Conservation (phyloP, 2,113 vertebrate species). For the Rhinogobius similis region DNA sequence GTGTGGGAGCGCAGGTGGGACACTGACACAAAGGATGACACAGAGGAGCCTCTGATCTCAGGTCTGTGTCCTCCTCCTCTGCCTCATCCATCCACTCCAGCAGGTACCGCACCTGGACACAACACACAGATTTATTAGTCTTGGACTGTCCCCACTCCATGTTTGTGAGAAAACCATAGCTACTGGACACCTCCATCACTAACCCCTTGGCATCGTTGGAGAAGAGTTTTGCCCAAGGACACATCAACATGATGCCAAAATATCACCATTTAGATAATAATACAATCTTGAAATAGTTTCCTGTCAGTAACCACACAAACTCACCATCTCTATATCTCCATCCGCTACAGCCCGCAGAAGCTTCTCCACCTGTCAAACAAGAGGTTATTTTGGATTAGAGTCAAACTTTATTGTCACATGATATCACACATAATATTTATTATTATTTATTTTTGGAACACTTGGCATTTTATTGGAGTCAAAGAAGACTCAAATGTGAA, state of each 20-base stretch:
- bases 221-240: no score
- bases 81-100: slow-evolving; percentile 91
- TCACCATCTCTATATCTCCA: slow-evolving; percentile 95
- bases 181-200: no score
- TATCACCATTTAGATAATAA: background rate
- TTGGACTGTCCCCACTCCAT: no score
- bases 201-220: no score
- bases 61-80: slow-evolving; percentile 74
- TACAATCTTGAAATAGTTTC: background rate
- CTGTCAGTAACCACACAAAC: slow-evolving; percentile 28
- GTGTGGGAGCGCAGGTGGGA: slow-evolving; percentile 83
- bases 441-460: no score
- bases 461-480: no score
- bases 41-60: slow-evolving; percentile 68
- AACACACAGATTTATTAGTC: no score
- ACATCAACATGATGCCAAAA: background rate
- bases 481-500: background rate
- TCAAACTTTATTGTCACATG: background rate
- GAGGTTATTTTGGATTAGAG: background rate
- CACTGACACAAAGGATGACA: slow-evolving; percentile 97
- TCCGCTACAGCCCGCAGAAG: slow-evolving; percentile 92
- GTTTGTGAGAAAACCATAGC: no score
- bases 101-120: slow-evolving; percentile 89
- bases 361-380: slow-evolving; percentile 88
- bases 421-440: no score